Base-by-base conservation (phyloP, 2,888 invertebrate genomes). In the Machimus atricapillus region DNA sequence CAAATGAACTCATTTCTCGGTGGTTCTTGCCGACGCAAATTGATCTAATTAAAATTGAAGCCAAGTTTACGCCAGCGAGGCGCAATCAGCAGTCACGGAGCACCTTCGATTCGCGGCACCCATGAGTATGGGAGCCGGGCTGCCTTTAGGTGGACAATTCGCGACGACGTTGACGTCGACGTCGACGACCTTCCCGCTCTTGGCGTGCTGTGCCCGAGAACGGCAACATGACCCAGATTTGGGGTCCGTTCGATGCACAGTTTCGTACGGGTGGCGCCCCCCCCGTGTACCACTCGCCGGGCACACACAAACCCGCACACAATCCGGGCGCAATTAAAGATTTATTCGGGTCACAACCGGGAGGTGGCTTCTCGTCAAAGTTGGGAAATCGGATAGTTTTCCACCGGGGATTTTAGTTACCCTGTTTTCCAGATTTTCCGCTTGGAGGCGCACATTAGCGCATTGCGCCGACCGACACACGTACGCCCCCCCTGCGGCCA, bases 11-110 rank as follows among this genome's bases (percentile, higher is more conserved):
- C 76, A 76, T 76, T 76, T 76, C 37, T 76, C n/a, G 37, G n/a
- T 31, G 16, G 34, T 76, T 37, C 76, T 66, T 19, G 66, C 27
- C 12, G 27, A 37, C 76, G 76, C 76, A 37, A 76, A 76, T 76
- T 76, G 76, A 76, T 76, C 76, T 76, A 34, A 76, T 76, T 76
- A 66, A 76, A 76, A 76, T 76, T 31, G 76, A 76, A 76, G 76
- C 76, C 76, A 76, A 76, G 34, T 76, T 76, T 76, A 76, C 37
- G 76, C 76, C 76, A 37, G 34, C n/a, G 37, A 76, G 27, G 34
- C 37, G 76, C 76, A 76, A 76, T 37, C 37, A 34, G 14, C 19
- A 76, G 76, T 76, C n/a, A 76, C 76, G 37, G 34, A 76, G 76
- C 34, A 76, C 76, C 76, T 76, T 76, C 34, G 34, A n/a, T n/a